These are phyloP conservation scores for Theropithecus gelada DNA, from an alignment of 2,113 vertebrate genomes.

Conservation along the genomic window DNA sequence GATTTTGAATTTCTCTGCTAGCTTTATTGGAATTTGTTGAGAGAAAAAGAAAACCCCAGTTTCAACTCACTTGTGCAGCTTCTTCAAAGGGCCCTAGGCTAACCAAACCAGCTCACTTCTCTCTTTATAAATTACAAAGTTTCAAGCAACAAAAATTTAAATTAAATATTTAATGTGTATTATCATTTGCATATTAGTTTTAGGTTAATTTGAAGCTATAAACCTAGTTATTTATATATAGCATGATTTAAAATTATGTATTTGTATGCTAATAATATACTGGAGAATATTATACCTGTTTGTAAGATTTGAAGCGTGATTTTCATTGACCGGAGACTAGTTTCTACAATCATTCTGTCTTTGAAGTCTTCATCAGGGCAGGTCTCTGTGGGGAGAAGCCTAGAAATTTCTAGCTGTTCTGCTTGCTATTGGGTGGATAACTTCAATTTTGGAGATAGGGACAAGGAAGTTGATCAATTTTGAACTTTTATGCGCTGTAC, in stretches of 20 bases:
- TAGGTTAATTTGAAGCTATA: slow-evolving; percentile 5
- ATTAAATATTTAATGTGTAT: slow-evolving; percentile 10
- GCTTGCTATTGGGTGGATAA: neutral
- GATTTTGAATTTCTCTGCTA: slow-evolving; percentile 30
- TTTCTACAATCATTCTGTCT: neutral
- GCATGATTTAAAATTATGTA: neutral
- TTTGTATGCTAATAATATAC: neutral
- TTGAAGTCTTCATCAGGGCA: neutral
- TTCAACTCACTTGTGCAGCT: neutral
- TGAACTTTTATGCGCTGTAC: neutral
- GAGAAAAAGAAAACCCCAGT: neutral
- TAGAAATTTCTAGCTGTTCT: neutral
- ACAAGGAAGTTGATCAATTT: neutral
- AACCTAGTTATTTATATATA: neutral
- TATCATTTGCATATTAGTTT: neutral
- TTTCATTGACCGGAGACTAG: slow-evolving; percentile 8
- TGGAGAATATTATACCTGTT: neutral
- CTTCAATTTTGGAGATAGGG: neutral
- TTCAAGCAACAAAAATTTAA: slow-evolving; percentile 32
- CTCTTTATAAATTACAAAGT: slow-evolving; percentile 2
- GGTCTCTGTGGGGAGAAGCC: neutral
- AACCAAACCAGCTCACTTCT: neutral
- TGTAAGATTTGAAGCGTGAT: neutral
- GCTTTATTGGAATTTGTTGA: slow-evolving; percentile 26
- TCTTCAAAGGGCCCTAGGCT: neutral